Evolutionary conservation across 2,888 invertebrate genomes (phyloP), one percentile per base, ranked within the genome.

Genomic region (Nymphalis c-album): DNA sequence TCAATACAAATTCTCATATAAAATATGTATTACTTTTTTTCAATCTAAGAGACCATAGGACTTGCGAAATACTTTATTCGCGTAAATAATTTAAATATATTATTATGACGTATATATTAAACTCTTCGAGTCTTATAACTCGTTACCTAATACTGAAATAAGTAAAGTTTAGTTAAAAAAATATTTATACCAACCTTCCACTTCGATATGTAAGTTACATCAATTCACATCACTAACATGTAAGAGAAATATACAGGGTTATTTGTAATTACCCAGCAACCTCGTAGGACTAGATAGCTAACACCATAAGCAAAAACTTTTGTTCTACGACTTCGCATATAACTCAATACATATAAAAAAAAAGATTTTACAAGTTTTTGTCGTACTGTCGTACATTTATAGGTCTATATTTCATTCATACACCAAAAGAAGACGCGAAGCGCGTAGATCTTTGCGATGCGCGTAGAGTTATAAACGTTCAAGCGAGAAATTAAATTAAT

Each of bases 81-180:
- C 63, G 62, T 71, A 71, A 74, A 74, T 71, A 72, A 73, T 71
- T 71, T 72, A 72, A 69, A 73, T 70, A 73, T 71, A 69, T 68
- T 71, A 72, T 68, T 64, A 69, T 66, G 72, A 72, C 59, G 66
- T 65, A 64, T 68, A 68, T 69, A 75, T 75, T 55, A 40, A 55
- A n/a, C 35, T n/a, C 35, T 2, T 8, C n/a, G 55, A 55, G 55
- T 17, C 26, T 4, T 31, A 50, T 53, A n/a, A 31, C 55, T 18
- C 55, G 57, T 74, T 86, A 86, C 85, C 85, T 89, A 91, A 90
- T 90, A 90, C 90, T 90, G 90, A 88, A 88, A 88, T 86, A 90
- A 85, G 51, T 51, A 84, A 86, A n/a, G 60, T 57, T 58, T 47
- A 48, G 60, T 62, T 65, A 88, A 88, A 85, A 85, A 60, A 75